Base-by-base conservation (phyloP, 2,797 vertebrate genomes). In the Botia almorhae region DNA sequence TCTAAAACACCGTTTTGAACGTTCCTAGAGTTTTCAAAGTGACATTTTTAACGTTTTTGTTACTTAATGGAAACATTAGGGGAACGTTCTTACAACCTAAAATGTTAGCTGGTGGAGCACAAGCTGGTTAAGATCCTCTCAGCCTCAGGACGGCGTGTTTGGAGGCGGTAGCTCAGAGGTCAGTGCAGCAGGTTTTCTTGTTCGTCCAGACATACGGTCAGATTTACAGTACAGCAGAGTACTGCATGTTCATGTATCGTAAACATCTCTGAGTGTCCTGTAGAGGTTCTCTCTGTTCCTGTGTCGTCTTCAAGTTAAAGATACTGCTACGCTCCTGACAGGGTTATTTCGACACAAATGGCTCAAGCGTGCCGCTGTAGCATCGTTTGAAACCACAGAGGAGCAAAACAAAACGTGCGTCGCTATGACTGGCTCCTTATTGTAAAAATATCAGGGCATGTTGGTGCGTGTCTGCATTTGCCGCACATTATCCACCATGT, bases 71-170 rank as follows among this genome's bases (percentile, higher is more conserved):
- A 4, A 29, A 29, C 29, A 4, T 29, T 29, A 29, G 29, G 29
- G 29, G 29, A 29, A 29, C 4, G 29, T 29, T 29, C 29, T 29
- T 29, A 29, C 29, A 29, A 29, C 29, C 29, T 29, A 29, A 29
- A 29, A 29, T 29, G 29, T 29, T 29, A 29, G 29, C 29, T 29
- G 29, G 29, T 29, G 29, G 58, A 26, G 46, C 17, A 17, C 17
- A 65, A 16, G 23, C 26, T 68, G 71, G 39, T 50, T 33, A 81
- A 58, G 51, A 69, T 77, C 33, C 12, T 77, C 29, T 29, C 29
- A 29, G 4, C 4, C 29, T 29, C 4, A 29, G 29, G 29, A 29
- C 29, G 29, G 29, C 29, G 4, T 29, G 29, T 29, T 29, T 29
- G 29, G 29, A 29, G 29, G 29, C 29, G 4, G 29, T 29, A 29